Evolutionary conservation across 1,140 invertebrate genomes (phyloP), one percentile per base, ranked within the genome.

Genomic region (Sipha flava): DNA sequence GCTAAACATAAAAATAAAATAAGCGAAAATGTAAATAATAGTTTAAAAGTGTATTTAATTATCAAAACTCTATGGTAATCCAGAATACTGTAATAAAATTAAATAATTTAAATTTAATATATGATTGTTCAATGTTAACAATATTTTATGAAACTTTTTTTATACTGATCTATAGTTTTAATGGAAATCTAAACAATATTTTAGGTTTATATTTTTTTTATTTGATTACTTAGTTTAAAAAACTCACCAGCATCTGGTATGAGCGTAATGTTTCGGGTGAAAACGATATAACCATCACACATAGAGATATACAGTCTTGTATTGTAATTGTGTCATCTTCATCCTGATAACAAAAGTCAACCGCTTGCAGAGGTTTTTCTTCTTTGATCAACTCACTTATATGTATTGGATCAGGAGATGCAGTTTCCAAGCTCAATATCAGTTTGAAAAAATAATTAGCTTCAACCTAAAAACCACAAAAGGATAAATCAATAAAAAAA

Each of bases 271-370:
- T 97, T 86, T 99, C 97, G 18, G 97, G 93, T 1, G 97, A 94
- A 87, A 99, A 99, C 1, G 96, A 96, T 18, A 98, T 94, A 0
- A 99, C 97, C 90, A 98, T 98, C 0, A 99, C 96, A 85, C 95
- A 98, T 26, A 97, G 88, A 6, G 95, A 95, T 82, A 98, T 96
- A 82, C 94, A 96, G 85, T 98, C 96, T 37, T 98, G 85, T 2
- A 98, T 93, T 10, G 93, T 94, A 26, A 98, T 94, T 88, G 96
- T 94, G 86, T 98, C 96, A 59, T 95, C 92, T 84, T 98, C 96
- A 84, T 97, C 96, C 81, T 96, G 92, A 85, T 98, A 98, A 85
- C 96, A 98, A 85, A 98, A 97, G 86, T 98, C 97, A 80, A 99
- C 92, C 1, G 98, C 95, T 86, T 95, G 95, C 2, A 99, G 87